phyloP scores from a whole-genome alignment of 2,888 invertebrate genomes.

The Cremastinae sp. region DNA sequence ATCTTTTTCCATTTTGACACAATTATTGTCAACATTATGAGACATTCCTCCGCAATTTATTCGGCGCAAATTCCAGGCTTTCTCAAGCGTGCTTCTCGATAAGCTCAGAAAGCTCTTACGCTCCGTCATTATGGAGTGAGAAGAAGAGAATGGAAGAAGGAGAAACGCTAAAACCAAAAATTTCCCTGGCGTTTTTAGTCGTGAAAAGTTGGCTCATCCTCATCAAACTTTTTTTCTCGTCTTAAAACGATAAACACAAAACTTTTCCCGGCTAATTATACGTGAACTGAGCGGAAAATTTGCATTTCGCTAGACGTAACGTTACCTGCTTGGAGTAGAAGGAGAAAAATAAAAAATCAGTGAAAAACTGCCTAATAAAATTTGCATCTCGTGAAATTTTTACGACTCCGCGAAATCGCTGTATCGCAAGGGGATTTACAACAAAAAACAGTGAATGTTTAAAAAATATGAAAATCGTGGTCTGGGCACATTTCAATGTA shows the following conservation, averaged over 20 bases:
- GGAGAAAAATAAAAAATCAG: conserved; percentile 12
- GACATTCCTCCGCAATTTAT: conserved; percentile 22
- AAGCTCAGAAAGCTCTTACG: conserved; percentile 19
- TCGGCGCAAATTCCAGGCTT: conserved; percentile 32
- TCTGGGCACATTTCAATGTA: too few species aligned
- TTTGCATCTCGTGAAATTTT: conserved; percentile 45
- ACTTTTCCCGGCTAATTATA: conserved; percentile 38
- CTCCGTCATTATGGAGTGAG: not conserved
- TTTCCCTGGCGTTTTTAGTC: conserved; percentile 4
- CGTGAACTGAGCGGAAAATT: conserved; percentile 34
- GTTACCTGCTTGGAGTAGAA: not conserved
- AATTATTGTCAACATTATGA: not conserved
- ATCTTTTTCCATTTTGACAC: too few species aligned
- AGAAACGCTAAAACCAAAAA: conserved; percentile 19
- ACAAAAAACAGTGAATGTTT: conserved; percentile 14
- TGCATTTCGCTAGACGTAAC: conserved; percentile 28
- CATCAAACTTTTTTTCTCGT: conserved; percentile 13
- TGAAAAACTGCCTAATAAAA: conserved; percentile 19
- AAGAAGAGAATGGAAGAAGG: conserved; percentile 2
- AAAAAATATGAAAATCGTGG: too few species aligned
- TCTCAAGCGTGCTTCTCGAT: conserved; percentile 34
- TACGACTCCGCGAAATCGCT: conserved; percentile 21
- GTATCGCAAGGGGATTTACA: not conserved
- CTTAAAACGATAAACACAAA: conserved; percentile 48
- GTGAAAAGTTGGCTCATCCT: not conserved